Evolutionary conservation across 2,888 invertebrate species (phyloP), one percentile per base, ranked within the genome.

Genomic region (Byasa hedistus): DNA sequence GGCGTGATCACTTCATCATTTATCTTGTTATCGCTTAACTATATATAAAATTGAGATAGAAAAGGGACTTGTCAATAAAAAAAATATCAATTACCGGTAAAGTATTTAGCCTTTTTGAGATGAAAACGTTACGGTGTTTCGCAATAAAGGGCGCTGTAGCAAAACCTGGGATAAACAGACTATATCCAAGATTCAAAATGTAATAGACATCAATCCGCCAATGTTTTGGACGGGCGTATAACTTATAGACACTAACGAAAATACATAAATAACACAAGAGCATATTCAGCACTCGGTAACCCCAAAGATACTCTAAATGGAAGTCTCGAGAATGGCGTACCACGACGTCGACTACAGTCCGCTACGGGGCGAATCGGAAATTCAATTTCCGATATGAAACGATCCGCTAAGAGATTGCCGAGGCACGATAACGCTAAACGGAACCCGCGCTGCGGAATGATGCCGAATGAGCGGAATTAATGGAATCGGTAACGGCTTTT

Each of bases 361-460:
- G 77, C 75, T 75, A 44, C 82, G 80, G 82, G 80, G 79, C 84
- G 86, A 83, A 86, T 88, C 84, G 86, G 85, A 88, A 89, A 90
- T 89, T 89, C 84, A 88, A 90, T 89, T 87, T 87, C 89, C 89
- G 85, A 86, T 86, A 83, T 83, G 86, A 86, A 84, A 84, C 83
- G 82, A 88, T 83, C 85, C 79, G 82, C 83, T 86, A 86, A 86
- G 84, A 88, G 87, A 87, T 87, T 84, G 86, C 81, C 80, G 79
- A 82, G 83, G 83, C 75, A 76, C 78, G 82, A 84, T 81, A 81
- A 72, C 52, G 36, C 39, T 24, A 48, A 58, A 54, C 55, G 58
- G 23, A 23, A 21, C 51, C 21, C 57, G 51, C 66, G 57, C 69
- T 70, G 72, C 69, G 74, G 73, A 76, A 75, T 72, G 76, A 76